Evolutionary conservation across 2,888 invertebrate species (phyloP).

Genomic region (Electrophaes corylata): DNA sequence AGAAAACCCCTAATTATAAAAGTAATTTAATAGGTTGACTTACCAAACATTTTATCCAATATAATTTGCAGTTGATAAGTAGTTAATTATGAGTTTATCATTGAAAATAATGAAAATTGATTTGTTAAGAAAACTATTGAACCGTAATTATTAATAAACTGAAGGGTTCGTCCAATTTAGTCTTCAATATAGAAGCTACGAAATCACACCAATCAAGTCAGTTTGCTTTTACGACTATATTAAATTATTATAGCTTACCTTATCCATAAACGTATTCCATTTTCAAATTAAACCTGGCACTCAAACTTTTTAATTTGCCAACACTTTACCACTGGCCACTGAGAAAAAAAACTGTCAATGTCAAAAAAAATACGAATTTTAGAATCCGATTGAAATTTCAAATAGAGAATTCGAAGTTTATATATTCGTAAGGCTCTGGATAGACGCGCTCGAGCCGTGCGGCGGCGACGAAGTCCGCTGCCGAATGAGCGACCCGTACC

Average conservation of each 20-base stretch:
- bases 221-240: constrained; percentile 1
- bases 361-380: constrained; percentile 16
- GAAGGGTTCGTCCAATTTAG: too few species aligned
- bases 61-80: too few species aligned
- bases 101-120: too few species aligned
- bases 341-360: constrained; percentile 10
- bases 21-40: too few species aligned
- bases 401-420: constrained; percentile 31
- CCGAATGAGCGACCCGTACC: constrained; percentile 64
- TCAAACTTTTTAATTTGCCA: constrained; percentile 7
- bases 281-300: constrained; percentile 21
- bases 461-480: constrained; percentile 55
- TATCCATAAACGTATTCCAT: constrained; percentile 28
- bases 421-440: constrained; percentile 40
- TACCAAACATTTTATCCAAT: too few species aligned
- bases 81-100: too few species aligned
- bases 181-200: background rate
- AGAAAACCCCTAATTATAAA: too few species aligned
- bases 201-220: constrained; percentile 1
- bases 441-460: constrained; percentile 49
- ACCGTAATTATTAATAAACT: too few species aligned
- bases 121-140: too few species aligned
- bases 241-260: constrained; percentile 22
- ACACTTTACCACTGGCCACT: constrained; percentile 24
- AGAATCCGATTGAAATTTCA: background rate